Conservation (phyloP, 2,888 invertebrate species). For the Phoenoteleia sp. region DNA sequence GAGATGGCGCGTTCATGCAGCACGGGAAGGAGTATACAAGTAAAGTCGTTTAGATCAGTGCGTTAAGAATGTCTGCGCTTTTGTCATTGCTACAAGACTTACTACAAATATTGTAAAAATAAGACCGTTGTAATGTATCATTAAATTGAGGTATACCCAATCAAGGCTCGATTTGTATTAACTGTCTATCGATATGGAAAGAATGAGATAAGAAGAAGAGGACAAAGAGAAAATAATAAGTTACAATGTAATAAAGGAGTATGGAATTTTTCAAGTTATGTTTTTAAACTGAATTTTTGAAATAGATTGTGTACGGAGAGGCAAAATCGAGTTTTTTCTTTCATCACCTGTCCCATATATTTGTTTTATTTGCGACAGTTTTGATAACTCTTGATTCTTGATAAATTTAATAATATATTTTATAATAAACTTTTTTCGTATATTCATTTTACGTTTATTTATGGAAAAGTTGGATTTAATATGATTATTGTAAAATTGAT, state of each 20-base stretch:
- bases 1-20: conserved; percentile 33
- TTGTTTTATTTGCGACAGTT: no score
- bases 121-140: conserved; percentile 85
- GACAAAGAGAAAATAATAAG: conserved; percentile 81
- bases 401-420: no score
- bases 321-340: conserved; percentile 72
- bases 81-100: conserved; percentile 85
- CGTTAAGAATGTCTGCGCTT: conserved; percentile 84
- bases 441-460: no score
- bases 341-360: no score
- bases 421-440: no score
- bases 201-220: conserved; percentile 78
- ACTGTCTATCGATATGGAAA: conserved; percentile 82
- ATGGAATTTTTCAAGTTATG: conserved; percentile 85
- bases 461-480: no score
- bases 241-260: conserved; percentile 84
- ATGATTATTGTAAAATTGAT: no score
- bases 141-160: conserved; percentile 82
- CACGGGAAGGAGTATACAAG: not conserved
- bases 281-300: conserved; percentile 86
- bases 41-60: conserved; percentile 67
- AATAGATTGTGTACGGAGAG: conserved; percentile 86
- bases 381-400: no score
- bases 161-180: conserved; percentile 83
- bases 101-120: conserved; percentile 85